These are phyloP conservation scores for Macrosoma leucophasiata DNA, from an alignment of 2,888 invertebrate genomes.

Conservation along the genomic window DNA sequence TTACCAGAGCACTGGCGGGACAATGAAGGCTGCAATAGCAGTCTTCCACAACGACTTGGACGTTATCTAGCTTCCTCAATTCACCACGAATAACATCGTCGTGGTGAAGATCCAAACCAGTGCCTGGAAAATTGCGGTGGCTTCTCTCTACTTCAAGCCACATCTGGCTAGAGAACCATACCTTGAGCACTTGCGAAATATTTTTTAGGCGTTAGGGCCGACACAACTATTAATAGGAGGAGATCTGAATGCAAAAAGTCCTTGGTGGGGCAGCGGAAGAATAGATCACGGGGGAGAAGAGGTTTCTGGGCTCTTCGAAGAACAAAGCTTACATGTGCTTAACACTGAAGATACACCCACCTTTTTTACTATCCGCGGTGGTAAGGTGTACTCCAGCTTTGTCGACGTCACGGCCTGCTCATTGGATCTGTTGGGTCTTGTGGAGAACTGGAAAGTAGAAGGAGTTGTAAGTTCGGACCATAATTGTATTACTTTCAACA, in stretches of 20 bases:
- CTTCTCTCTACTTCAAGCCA: neutral
- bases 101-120: slow-evolving; percentile 9
- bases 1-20: slow-evolving; percentile 15
- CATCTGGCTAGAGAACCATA: slow-evolving; percentile 13
- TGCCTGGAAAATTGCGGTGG: neutral
- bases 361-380: slow-evolving; percentile 15
- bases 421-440: neutral
- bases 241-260: slow-evolving; percentile 14
- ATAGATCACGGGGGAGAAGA: slow-evolving; percentile 19
- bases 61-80: slow-evolving; percentile 23
- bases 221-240: slow-evolving; percentile 11
- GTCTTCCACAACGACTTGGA: slow-evolving; percentile 20
- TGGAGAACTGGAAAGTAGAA: slow-evolving; percentile 10
- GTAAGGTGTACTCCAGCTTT: slow-evolving; percentile 2
- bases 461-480: neutral
- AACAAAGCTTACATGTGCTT: slow-evolving; percentile 4
- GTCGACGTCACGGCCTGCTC: slow-evolving; percentile 12
- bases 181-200: slow-evolving; percentile 8
- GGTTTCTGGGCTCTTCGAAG: slow-evolving; percentile 2
- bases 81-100: slow-evolving; percentile 25
- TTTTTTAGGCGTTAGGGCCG: neutral
- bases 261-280: slow-evolving; percentile 22
- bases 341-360: slow-evolving; percentile 14
- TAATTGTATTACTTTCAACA: neutral
- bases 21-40: slow-evolving; percentile 26